A percentile compares a stretch with the other conserved stretches of the same genome.
Conservation (phyloP, 2,797 vertebrate species). For the Tragelaphus eurycerus region DNA sequence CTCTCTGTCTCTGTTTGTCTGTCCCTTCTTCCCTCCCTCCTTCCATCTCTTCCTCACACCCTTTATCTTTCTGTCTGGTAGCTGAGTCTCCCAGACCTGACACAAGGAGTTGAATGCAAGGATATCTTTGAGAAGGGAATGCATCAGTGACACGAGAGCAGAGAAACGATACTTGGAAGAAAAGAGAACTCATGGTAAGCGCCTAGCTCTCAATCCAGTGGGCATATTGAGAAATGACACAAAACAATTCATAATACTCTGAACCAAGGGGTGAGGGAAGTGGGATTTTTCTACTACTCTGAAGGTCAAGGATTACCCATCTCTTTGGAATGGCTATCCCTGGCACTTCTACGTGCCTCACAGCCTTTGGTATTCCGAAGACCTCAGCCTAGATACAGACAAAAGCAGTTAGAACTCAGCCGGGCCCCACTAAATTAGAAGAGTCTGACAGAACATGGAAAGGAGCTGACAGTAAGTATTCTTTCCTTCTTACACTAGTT, state of each 20-base stretch:
- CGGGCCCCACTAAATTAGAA: not conserved
- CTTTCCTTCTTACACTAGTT: not conserved
- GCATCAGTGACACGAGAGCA: not conserved
- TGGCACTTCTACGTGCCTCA: not conserved
- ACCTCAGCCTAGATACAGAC: not conserved
- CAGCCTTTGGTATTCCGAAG: not conserved
- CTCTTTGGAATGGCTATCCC: not conserved
- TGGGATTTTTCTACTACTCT: not conserved
- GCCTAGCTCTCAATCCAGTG: not conserved
- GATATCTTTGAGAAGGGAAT: not conserved
- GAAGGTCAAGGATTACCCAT: not conserved
- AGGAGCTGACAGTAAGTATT: not conserved
- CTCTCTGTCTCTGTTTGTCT: not conserved
- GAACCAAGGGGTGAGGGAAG: not conserved
- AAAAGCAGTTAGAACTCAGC: not conserved
- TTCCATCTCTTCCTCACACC: too few relatives aligned
- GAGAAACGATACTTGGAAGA: not conserved
- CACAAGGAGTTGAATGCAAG: not conserved
- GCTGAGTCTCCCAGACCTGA: not conserved
- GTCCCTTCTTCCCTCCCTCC: not conserved
- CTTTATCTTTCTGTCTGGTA: not conserved
- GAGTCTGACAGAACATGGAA: not conserved
- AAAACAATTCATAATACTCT: not conserved
- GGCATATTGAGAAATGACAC: not conserved
- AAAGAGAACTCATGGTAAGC: not conserved